A percentile compares a stretch with the other conserved stretches of the same genome.
These are phyloP conservation scores for Agrilus planipennis DNA, from an alignment of 1,140 invertebrate species.

Conservation along the genomic window DNA sequence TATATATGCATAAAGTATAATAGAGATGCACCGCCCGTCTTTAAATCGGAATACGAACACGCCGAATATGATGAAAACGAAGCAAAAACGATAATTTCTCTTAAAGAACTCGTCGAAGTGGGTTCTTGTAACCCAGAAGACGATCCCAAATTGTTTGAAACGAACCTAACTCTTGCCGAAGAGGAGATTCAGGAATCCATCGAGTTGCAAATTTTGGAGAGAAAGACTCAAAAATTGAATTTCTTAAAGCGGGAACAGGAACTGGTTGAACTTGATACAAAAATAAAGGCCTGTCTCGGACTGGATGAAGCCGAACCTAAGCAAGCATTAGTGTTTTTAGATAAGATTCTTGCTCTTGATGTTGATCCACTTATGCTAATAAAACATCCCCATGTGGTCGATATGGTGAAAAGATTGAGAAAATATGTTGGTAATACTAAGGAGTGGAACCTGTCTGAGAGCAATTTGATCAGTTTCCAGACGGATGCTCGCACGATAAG, in stretches of 20 bases:
- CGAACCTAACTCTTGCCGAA: conserved; percentile 14
- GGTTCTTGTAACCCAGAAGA: conserved; percentile 7
- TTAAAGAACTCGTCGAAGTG: conserved; percentile 8
- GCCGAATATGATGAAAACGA: conserved; percentile 20
- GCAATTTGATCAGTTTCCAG: conserved; percentile 48
- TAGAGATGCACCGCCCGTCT: not conserved
- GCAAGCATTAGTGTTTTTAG: conserved; percentile 38
- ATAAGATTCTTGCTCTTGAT: conserved; percentile 49
- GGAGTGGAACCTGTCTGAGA: conserved; percentile 54
- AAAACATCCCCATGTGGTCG: conserved; percentile 72
- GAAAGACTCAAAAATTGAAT: conserved; percentile 15
- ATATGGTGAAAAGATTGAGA: conserved; percentile 50
- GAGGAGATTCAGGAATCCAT: conserved; percentile 30
- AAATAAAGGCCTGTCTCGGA: conserved; percentile 24
- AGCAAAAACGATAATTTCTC: conserved; percentile 10
- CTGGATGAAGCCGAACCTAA: conserved; percentile 35
- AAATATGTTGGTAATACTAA: conserved; percentile 62
- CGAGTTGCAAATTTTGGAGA: conserved; percentile 31
- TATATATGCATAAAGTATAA: conserved; percentile 12
- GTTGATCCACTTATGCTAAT: conserved; percentile 69
- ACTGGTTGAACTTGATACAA: conserved; percentile 22
- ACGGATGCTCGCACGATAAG: conserved; percentile 53
- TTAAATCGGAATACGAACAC: conserved; percentile 21
- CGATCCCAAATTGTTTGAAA: conserved; percentile 9
- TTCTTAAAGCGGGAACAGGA: conserved; percentile 22